Percentiles rank a stretch among this genome's conserved stretches.
Evolutionary conservation across 2,797 vertebrate species (phyloP).

Genomic region (Mustela erminea): DNA sequence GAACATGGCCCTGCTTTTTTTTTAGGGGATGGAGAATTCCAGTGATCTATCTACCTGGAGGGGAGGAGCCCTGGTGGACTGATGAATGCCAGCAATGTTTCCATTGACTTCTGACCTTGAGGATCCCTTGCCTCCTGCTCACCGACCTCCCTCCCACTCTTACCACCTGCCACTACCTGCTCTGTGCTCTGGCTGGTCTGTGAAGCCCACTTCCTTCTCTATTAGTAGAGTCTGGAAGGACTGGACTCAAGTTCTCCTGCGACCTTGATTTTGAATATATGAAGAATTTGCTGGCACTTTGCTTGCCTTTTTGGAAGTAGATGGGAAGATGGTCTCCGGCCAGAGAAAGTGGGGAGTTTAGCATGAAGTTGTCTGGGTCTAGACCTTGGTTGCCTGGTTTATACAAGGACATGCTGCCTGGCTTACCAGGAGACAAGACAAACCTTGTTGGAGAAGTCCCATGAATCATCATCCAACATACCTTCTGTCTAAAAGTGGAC

Average conservation of each 20-base stretch:
- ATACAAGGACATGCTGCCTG: background rate
- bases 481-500: background rate
- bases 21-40: background rate
- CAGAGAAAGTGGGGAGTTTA: background rate
- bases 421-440: background rate
- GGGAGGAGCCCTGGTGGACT: background rate
- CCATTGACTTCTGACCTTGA: no score
- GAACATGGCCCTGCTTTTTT: background rate
- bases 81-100: no score
- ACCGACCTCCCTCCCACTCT: background rate
- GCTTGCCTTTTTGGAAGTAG: background rate
- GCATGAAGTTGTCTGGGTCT: background rate
- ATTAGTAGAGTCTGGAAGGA: background rate
- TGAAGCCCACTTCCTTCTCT: background rate
- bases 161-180: rapidly evolving
- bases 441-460: background rate
- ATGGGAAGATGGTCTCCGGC: background rate
- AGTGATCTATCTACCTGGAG: no score
- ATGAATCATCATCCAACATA: no score
- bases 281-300: background rate
- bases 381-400: background rate
- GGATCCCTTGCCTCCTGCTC: background rate
- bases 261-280: background rate
- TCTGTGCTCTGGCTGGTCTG: background rate
- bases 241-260: background rate